Conservation (phyloP, 1,140 invertebrate genomes). For the Pectinophora gossypiella region DNA sequence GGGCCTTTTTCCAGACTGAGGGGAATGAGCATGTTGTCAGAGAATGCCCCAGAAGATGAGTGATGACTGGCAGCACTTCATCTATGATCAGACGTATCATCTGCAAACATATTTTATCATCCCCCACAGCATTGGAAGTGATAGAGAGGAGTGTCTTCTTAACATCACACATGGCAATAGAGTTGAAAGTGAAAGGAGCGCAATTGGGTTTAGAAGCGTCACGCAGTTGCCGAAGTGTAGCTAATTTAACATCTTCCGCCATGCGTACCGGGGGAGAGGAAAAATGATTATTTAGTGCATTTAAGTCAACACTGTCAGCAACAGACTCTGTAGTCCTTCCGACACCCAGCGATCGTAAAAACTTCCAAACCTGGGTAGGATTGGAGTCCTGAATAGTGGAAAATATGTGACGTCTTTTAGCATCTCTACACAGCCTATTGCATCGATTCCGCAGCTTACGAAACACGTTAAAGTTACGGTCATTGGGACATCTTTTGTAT, state of each 20-base stretch:
- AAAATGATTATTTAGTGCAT: background rate
- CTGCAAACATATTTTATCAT: background rate
- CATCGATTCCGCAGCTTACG: background rate
- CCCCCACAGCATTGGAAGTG: background rate
- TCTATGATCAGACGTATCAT: background rate
- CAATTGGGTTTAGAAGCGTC: background rate
- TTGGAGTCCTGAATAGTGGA: background rate
- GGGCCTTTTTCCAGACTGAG: background rate
- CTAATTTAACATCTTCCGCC: background rate
- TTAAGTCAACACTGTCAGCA: background rate
- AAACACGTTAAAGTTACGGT: background rate
- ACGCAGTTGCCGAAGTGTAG: background rate
- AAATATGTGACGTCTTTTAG: background rate
- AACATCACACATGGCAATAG: background rate
- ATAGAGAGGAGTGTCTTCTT: background rate
- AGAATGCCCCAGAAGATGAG: background rate
- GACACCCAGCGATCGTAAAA: too few relatives aligned
- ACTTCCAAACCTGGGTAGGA: background rate
- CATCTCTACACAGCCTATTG: background rate
- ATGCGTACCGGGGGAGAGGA: background rate
- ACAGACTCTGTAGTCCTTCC: too few relatives aligned
- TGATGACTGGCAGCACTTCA: background rate
- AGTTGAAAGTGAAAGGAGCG: background rate
- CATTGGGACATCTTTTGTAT: background rate
- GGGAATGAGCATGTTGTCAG: background rate